phyloP scores from a whole-genome alignment of 2,888 invertebrate species.

The Ochropacha duplaris region DNA sequence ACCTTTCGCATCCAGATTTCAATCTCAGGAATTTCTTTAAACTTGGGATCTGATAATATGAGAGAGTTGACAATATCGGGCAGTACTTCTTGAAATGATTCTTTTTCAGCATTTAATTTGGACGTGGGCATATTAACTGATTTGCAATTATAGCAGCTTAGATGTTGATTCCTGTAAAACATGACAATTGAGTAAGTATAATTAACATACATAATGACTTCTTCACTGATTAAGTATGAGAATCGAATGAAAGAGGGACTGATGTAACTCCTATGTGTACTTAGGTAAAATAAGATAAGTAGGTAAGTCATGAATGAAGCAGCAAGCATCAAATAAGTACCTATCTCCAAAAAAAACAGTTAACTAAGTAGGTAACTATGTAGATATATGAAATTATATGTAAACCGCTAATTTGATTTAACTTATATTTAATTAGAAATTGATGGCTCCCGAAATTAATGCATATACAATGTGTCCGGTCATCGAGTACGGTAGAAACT shows the following conservation, averaged over 20 bases:
- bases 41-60: neutral
- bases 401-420: neutral
- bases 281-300: too few species aligned
- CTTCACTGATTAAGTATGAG: too few species aligned
- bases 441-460: too few species aligned
- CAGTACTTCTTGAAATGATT: neutral
- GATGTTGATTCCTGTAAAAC: conserved; percentile 1
- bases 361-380: neutral
- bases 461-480: too few species aligned
- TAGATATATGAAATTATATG: too few species aligned
- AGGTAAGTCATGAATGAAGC: too few species aligned
- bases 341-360: neutral
- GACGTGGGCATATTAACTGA: neutral
- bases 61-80: neutral
- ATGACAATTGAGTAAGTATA: too few species aligned
- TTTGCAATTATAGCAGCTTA: neutral
- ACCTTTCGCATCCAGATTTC: conserved; percentile 2
- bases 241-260: too few species aligned
- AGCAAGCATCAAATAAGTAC: too few species aligned
- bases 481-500: too few species aligned
- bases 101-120: neutral
- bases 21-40: neutral
- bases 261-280: too few species aligned
- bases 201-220: too few species aligned
- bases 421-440: neutral